Percentiles rank a stretch among this genome's conserved stretches.
Conservation (phyloP, 2,888 invertebrate species). For the Gonocerus acuteangulatus region DNA sequence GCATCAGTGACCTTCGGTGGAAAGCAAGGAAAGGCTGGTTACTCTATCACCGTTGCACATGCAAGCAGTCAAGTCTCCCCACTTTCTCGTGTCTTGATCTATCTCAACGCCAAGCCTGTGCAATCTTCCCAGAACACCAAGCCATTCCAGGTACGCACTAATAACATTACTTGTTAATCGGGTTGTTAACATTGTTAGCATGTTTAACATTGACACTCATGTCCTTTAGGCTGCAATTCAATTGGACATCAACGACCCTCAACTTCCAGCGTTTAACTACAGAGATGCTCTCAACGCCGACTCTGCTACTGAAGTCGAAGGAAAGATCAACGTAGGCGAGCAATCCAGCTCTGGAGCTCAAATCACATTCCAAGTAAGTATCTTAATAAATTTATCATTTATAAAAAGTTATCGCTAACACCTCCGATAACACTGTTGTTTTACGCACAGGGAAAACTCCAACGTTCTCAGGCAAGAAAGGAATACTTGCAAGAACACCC, state of each 20-base stretch:
- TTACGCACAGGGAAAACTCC: constrained; percentile 45
- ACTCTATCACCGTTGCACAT: constrained; percentile 50
- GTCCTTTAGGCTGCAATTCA: constrained; percentile 27
- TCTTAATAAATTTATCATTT: too few relatives aligned
- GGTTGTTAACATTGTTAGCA: too few relatives aligned
- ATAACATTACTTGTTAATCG: not conserved
- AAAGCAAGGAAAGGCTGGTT: constrained; percentile 46
- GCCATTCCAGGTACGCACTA: constrained; percentile 15
- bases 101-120: constrained; percentile 44
- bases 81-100: constrained; percentile 50
- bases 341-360: constrained; percentile 28
- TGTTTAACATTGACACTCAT: not conserved
- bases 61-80: constrained; percentile 52
- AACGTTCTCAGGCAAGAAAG: constrained; percentile 48
- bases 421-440: too few relatives aligned
- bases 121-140: constrained; percentile 39
- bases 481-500: constrained; percentile 48
- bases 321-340: constrained; percentile 29
- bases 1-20: constrained; percentile 51
- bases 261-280: constrained; percentile 43
- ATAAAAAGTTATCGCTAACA: too few relatives aligned
- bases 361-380: constrained; percentile 43
- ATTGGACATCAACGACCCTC: constrained; percentile 43
- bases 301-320: constrained; percentile 27
- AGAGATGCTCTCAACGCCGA: constrained; percentile 28